Base-by-base conservation (phyloP, 1,140 invertebrate genomes). In the Thrips palmi region DNA sequence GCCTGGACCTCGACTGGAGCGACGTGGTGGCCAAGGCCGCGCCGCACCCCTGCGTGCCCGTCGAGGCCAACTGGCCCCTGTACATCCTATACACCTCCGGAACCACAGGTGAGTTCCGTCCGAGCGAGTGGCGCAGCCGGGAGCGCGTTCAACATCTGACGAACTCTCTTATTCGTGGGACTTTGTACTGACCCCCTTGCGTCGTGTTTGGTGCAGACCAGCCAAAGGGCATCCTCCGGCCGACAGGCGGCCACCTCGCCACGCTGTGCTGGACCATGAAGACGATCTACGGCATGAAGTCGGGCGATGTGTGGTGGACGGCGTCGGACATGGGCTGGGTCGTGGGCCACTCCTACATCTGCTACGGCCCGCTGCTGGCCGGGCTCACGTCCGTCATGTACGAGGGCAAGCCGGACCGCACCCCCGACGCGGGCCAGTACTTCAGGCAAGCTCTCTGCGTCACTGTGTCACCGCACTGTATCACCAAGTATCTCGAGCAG, bases 1-100 rank as follows among this genome's bases (percentile, higher is more conserved):
- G 62, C 1, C 55, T 64, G 21, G 85, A 92, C 52, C 59, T 78
- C 6, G 67, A 74, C 29, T 92, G 84, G 81, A 65, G 80, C 1
- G 71, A 81, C 17, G 70, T 76, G 1, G 43, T 89, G 15, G 54
- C 56, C 11, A 56, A 59, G 22, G 60, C 69, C 0, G 62, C 70
- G 2, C 73, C 74, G 10, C 73, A 78, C 43, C 72, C 81, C 2
- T 88, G 83, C 51, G 78, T 91, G 3, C 68, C 86, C 0, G 74
- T 92, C 0, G 74, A 83, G 46, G 77, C 87, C 7, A 88, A 84
- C 48, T 79, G 93, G 47, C 82, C 88, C 0, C 57, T 92, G 3
- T 96, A 94, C 49, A 77, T 96, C 41, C 60, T 96, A 0, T 93
- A 96, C 51, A 96, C 89, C 1, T 93, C 87, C 3, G 88, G 87